Percentiles rank a stretch among this genome's conserved stretches.
phyloP scores from a whole-genome alignment of 2,888 invertebrate genomes.

The Leptothorax acervorum region DNA sequence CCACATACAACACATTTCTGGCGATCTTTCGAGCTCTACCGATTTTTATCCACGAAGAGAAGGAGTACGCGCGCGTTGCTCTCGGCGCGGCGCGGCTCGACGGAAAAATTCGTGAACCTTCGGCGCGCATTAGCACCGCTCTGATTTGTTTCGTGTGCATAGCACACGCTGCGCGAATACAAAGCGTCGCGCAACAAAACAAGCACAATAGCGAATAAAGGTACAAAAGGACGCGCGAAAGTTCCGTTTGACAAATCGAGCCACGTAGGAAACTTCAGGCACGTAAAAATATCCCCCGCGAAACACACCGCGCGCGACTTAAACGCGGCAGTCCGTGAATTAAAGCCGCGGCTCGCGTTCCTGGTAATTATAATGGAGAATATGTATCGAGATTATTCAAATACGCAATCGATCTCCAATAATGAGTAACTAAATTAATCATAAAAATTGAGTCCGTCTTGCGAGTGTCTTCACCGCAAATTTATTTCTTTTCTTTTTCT shows the following conservation, averaged over 20 bases:
- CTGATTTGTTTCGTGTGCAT: constrained; percentile 48
- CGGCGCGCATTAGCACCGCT: constrained; percentile 40
- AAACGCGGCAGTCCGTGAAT: constrained; percentile 32
- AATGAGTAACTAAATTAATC: constrained; percentile 30
- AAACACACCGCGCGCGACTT: constrained; percentile 7
- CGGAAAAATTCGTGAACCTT: constrained; percentile 35
- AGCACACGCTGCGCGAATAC: constrained; percentile 36
- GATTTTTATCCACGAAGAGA: constrained; percentile 26
- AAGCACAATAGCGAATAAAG: constrained; percentile 32
- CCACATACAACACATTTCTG: constrained; percentile 20
- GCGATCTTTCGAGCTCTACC: constrained; percentile 42
- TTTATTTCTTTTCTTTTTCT: background rate
- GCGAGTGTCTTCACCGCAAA: background rate
- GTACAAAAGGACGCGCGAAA: constrained; percentile 44
- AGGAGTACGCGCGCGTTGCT: background rate
- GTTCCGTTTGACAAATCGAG: constrained; percentile 47
- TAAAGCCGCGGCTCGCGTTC: constrained; percentile 12
- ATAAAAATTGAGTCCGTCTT: background rate
- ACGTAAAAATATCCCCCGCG: constrained; percentile 35
- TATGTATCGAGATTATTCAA: constrained; percentile 45
- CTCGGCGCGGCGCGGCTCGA: too few relatives aligned
- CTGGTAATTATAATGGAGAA: constrained; percentile 15
- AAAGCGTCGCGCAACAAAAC: constrained; percentile 31
- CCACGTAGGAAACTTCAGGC: constrained; percentile 41
- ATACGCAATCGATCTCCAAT: constrained; percentile 31